Evolutionary conservation across 2,113 vertebrate genomes (phyloP), one percentile per base, ranked within the genome.

Genomic region (Sylvietta virens): DNA sequence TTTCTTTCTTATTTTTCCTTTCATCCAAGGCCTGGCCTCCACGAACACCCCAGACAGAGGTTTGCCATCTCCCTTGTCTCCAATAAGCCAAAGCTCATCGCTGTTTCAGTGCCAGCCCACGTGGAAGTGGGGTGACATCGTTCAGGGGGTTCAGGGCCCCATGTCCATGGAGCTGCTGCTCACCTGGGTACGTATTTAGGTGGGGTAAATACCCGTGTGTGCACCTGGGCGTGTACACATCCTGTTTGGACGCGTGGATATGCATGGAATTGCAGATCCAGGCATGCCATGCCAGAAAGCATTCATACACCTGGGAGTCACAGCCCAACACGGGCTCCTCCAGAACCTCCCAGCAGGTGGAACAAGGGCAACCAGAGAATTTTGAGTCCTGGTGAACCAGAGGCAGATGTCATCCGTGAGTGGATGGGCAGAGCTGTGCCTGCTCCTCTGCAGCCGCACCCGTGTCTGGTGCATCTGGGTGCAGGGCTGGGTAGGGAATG

Each of bases 181-280:
- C 39, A 18, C 33, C 18, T 5, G 40, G 9, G 33, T 3, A 1
- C 0, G 0, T 12, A 24, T 44, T 62, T 10, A n/a, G 11, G 48
- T 20, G 33, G 53, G 37, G 27, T 37, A 27, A 67, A 82, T 11
- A 10, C 17, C 12, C 0, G 0, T 1, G 10, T 44, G 35, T 26
- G 31, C 39, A 22, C 11, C 40, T 10, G 7, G 8, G 39, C 1
- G 0, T 1, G 11, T 26, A 13, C 15, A 31, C 1, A 0, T 14
- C 9, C 9, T 35, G 8, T 33, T 27, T 50, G 56, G 64, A 62
- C 33, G 42, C 26, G 8, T 7, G 23, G 77, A 11, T 20, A 16
- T 8, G 6, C n/a, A 3, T 3, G 27, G 53, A 37, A 44, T 15
- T 13, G 39, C 45, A 39, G 23, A 44, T 10, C 20, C 4, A 12